Conservation (phyloP, 1,140 invertebrate species). For the Trinorchestia longiramus region DNA sequence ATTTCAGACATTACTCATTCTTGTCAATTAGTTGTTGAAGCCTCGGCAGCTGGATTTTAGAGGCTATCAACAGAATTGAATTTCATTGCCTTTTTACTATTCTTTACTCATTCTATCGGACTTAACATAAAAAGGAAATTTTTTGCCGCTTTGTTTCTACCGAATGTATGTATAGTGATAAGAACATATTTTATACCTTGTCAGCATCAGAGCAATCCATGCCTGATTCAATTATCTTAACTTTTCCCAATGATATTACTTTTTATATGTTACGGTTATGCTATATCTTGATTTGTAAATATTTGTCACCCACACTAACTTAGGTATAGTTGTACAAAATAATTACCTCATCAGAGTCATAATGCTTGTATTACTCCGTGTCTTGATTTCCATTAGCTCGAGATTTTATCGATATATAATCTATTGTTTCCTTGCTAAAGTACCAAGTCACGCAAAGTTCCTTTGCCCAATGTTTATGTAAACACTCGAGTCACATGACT, state of each 20-base stretch:
- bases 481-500: not conserved
- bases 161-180: not conserved
- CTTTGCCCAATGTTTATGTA: not conserved
- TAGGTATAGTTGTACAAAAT: conserved; percentile 2
- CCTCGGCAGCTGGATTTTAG: not conserved
- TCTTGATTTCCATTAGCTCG: not conserved
- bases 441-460: not conserved
- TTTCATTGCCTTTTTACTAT: not conserved
- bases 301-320: not conserved
- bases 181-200: not conserved
- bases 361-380: not conserved
- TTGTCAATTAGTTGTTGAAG: not conserved
- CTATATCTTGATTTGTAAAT: not conserved
- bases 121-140: not conserved
- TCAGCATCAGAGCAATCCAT: not conserved
- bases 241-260: not conserved
- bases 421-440: not conserved
- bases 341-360: not conserved
- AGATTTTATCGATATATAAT: not conserved
- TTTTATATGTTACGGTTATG: not conserved
- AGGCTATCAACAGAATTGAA: not conserved
- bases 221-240: not conserved
- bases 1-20: not conserved
- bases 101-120: not conserved
- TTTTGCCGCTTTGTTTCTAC: not conserved